Conservation (phyloP, 2,113 vertebrate species). For the Elephantulus edwardii region DNA sequence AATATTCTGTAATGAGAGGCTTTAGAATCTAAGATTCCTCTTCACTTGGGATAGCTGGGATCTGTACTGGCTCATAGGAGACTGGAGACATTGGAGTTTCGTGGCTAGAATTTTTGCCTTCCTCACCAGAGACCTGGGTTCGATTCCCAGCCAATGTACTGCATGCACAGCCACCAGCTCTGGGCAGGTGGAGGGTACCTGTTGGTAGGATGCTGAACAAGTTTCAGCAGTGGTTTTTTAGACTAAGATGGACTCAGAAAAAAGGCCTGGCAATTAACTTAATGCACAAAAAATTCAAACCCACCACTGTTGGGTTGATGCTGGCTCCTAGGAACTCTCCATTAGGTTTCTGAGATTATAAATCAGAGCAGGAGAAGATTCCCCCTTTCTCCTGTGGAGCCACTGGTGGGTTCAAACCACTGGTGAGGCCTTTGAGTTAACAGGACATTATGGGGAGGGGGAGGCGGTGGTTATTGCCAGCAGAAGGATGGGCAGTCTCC, state of each 20-base stretch:
- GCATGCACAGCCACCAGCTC: not conserved
- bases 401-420: not conserved
- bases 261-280: not conserved
- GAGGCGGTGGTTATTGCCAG: too few relatives aligned
- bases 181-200: not conserved
- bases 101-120: not conserved
- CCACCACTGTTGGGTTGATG: too few relatives aligned
- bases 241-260: not conserved
- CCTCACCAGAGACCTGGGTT: not conserved
- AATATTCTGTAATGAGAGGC: not conserved
- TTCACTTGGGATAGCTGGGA: not conserved
- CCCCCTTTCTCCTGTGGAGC: not conserved
- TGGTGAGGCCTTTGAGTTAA: too few relatives aligned
- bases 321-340: too few relatives aligned
- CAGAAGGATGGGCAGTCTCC: too few relatives aligned
- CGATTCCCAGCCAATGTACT: not conserved
- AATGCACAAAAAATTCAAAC: too few relatives aligned
- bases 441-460: too few relatives aligned
- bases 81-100: not conserved
- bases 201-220: not conserved
- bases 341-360: too few relatives aligned
- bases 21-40: not conserved
- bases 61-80: not conserved
- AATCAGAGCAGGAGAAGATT: too few relatives aligned
- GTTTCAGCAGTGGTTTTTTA: not conserved